Evolutionary conservation across 2,797 vertebrate genomes (phyloP), one percentile per base, ranked within the genome.

Genomic region (Peromyscus nudipes): DNA sequence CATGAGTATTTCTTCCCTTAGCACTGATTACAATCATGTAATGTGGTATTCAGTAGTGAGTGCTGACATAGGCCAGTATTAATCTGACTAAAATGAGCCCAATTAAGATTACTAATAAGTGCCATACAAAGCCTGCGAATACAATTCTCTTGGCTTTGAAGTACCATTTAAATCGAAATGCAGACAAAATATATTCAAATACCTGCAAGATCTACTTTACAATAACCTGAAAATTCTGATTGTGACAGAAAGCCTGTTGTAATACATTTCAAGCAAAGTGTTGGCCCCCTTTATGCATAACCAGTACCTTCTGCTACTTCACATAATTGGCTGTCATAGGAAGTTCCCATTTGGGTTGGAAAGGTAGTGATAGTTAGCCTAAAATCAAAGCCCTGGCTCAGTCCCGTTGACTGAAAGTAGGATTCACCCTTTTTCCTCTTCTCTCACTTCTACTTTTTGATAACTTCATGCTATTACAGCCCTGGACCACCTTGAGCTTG

Each of bases 31-130:
- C 96, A 94, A 94, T 98, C 95, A 92, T 93, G 84, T 95, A 94
- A 97, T 94, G 60, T 96, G 96, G 96, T 97, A 98, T 96, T 98
- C 95, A 96, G 95, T 95, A 98, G 97, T 94, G 94, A 98, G 95
- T 92, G 96, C 96, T 97, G 97, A 98, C 97, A 98, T 93, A 97
- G 77, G 95, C 97, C 97, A 98, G 98, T 97, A 98, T 98, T 98
- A 98, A 98, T 98, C 98, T 98, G 97, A 98, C 97, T 98, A 98
- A 98, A 98, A 98, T 98, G 98, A 98, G 97, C 95, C 97, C 98
- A 98, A 98, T 98, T 98, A 98, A 98, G 97, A 98, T 97, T 98
- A 98, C 98, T 98, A 98, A 98, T 97, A 98, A 98, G 97, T 96
- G 97, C 98, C 98, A 97, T 94, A 98, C 96, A 98, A 98, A 98